Percentiles rank a stretch among this genome's conserved stretches.
Conservation (phyloP, 2,888 invertebrate genomes). For the Drosophila monieri region DNA sequence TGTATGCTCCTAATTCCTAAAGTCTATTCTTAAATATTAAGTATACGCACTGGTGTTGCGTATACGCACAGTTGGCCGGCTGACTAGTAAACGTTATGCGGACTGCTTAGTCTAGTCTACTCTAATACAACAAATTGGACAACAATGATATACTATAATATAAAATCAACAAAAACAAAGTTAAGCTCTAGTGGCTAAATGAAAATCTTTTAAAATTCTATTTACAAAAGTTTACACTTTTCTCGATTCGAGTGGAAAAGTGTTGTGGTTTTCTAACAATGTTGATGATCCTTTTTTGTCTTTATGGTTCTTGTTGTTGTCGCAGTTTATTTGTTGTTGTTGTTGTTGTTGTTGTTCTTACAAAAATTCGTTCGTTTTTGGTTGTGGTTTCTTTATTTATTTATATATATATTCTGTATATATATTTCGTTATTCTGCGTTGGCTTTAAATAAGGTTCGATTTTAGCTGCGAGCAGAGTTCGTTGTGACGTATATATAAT, state of each 20-base stretch:
- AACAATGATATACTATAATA: constrained; percentile 48
- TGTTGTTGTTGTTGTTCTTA: constrained; percentile 27
- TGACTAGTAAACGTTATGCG: constrained; percentile 63
- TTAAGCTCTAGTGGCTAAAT: constrained; percentile 7
- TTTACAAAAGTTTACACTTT: constrained; percentile 11
- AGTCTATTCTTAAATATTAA: constrained; percentile 57
- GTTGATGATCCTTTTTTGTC: constrained; percentile 37
- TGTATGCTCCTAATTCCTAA: constrained; percentile 1
- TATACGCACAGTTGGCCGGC: constrained; percentile 61
- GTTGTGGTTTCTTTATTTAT: constrained; percentile 37
- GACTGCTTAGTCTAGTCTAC: constrained; percentile 21
- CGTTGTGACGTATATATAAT: constrained; percentile 10
- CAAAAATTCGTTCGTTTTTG: constrained; percentile 57
- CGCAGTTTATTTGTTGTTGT: constrained; percentile 18
- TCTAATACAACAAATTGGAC: constrained; percentile 48
- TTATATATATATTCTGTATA: constrained; percentile 5
- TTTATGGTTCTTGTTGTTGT: constrained; percentile 38
- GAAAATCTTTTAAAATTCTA: background rate
- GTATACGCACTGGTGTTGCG: constrained; percentile 65
- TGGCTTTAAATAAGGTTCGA: constrained; percentile 47
- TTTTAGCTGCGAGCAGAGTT: constrained; percentile 32
- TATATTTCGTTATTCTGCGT: constrained; percentile 48
- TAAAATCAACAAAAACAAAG: constrained; percentile 34
- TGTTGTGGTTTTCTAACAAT: constrained; percentile 8
- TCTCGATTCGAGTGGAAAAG: background rate